Evolutionary conservation across 1,140 invertebrate species (phyloP).

Genomic region (Drosophila lowei): DNA sequence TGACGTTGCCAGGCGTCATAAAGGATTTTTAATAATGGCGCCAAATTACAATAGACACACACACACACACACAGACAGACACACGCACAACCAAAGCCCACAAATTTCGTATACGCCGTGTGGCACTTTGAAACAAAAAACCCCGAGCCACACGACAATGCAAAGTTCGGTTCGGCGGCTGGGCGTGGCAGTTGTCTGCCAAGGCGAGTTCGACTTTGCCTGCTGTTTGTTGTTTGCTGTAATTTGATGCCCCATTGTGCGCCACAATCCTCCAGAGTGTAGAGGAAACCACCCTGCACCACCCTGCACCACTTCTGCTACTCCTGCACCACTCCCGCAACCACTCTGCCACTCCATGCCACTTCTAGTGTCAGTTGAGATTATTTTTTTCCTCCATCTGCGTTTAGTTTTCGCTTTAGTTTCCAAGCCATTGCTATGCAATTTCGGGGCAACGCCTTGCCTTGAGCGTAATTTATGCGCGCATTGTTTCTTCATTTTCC

Average conservation of each 20-base stretch:
- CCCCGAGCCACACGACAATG: constrained; percentile 69
- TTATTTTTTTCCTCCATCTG: constrained; percentile 40
- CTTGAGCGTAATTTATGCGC: constrained; percentile 72
- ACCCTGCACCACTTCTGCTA: too few relatives aligned
- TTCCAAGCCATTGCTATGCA: constrained; percentile 69
- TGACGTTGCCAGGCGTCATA: constrained; percentile 59
- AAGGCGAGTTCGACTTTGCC: constrained; percentile 44
- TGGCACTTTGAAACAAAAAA: constrained; percentile 78
- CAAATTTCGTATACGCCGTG: constrained; percentile 77
- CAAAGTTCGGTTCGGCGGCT: constrained; percentile 52
- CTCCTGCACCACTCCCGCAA: constrained; percentile 2
- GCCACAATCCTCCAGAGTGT: constrained; percentile 51
- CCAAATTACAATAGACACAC: constrained; percentile 76
- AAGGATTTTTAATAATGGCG: constrained; percentile 80
- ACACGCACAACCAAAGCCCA: constrained; percentile 16
- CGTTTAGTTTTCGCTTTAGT: constrained; percentile 64
- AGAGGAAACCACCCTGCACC: too few relatives aligned
- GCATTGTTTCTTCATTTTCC: constrained; percentile 78
- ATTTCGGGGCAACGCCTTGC: constrained; percentile 56
- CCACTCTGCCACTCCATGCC: constrained; percentile 6
- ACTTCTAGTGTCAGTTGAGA: constrained; percentile 54
- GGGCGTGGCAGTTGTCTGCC: constrained; percentile 57
- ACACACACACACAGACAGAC: constrained; percentile 28
- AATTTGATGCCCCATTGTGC: constrained; percentile 78
- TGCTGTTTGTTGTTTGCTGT: constrained; percentile 68